phyloP scores from a whole-genome alignment of 2,888 invertebrate genomes.

The Standfussiana lucernea region DNA sequence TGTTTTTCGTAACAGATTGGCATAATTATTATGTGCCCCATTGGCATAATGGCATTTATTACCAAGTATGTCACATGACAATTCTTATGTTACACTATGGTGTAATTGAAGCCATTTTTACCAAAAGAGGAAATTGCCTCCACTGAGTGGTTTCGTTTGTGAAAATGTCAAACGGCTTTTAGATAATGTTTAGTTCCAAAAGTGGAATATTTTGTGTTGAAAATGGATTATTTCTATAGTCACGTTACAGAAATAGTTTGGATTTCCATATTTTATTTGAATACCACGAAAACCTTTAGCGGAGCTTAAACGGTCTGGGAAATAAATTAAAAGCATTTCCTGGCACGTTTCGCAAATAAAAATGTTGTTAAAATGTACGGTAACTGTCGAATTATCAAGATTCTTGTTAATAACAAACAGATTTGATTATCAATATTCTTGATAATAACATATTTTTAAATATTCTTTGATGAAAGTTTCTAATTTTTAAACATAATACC shows the following conservation, averaged over 20 bases:
- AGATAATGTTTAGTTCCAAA: constrained; percentile 71
- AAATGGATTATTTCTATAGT: constrained; percentile 62
- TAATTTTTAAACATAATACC: not conserved
- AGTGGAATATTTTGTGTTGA: constrained; percentile 62
- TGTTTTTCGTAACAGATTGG: not conserved
- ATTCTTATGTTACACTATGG: constrained; percentile 46
- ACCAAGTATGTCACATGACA: not conserved
- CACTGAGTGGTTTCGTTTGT: constrained; percentile 78
- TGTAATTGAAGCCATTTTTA: constrained; percentile 62
- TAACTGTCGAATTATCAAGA: not conserved
- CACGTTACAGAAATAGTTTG: constrained; percentile 20
- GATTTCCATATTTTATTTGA: constrained; percentile 43
- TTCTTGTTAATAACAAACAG: not conserved
- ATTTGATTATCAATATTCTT: not conserved
- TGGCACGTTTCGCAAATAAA: not conserved
- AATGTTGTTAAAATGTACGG: not conserved
- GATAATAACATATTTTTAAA: not conserved
- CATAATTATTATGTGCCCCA: not conserved
- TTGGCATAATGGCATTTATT: not conserved
- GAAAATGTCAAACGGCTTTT: constrained; percentile 80
- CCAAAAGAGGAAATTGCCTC: constrained; percentile 74
- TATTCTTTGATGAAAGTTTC: not conserved
- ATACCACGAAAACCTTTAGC: constrained; percentile 6
- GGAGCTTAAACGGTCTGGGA: not conserved
- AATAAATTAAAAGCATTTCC: not conserved